These are phyloP conservation scores for Parthenolecanium corni DNA, from an alignment of 2,888 invertebrate species.

Conservation along the genomic window DNA sequence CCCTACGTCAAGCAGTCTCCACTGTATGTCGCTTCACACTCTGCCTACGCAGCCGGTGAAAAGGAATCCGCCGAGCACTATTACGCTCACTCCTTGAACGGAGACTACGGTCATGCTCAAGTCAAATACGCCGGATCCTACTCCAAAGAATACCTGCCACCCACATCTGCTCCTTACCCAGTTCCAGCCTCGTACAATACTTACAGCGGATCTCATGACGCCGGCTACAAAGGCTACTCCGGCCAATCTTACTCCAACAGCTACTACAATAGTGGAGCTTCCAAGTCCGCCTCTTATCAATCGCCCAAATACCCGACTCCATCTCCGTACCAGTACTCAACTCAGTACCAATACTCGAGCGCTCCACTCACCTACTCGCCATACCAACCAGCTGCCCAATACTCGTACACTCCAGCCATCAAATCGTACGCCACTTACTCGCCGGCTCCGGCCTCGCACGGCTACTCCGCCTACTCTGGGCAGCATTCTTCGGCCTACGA, in stretches of 20 bases:
- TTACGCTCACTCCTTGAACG: too few species aligned
- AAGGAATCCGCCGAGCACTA: too few species aligned
- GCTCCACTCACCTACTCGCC: constrained; percentile 18
- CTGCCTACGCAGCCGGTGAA: too few species aligned
- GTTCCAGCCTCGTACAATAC: constrained; percentile 17
- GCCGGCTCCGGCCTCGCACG: not conserved
- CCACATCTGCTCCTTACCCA: constrained; percentile 1
- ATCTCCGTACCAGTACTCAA: not conserved
- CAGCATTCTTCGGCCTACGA: constrained; percentile 10
- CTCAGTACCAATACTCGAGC: constrained; percentile 2
- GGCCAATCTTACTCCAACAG: not conserved
- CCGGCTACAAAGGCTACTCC: constrained; percentile 14
- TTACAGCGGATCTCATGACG: not conserved
- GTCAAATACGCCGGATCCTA: constrained; percentile 23
- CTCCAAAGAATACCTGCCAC: constrained; percentile 26
- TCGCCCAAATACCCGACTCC: constrained; percentile 10
- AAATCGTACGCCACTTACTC: constrained; percentile 4
- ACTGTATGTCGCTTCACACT: not conserved
- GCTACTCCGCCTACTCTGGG: not conserved
- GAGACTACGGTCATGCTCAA: too few species aligned
- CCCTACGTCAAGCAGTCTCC: not conserved
- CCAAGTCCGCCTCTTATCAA: constrained; percentile 15
- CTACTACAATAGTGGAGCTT: constrained; percentile 4
- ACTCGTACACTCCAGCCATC: constrained; percentile 13
- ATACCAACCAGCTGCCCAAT: constrained; percentile 16